Conservation (phyloP, 2,113 vertebrate genomes). For the Oenanthe oenanthe region DNA sequence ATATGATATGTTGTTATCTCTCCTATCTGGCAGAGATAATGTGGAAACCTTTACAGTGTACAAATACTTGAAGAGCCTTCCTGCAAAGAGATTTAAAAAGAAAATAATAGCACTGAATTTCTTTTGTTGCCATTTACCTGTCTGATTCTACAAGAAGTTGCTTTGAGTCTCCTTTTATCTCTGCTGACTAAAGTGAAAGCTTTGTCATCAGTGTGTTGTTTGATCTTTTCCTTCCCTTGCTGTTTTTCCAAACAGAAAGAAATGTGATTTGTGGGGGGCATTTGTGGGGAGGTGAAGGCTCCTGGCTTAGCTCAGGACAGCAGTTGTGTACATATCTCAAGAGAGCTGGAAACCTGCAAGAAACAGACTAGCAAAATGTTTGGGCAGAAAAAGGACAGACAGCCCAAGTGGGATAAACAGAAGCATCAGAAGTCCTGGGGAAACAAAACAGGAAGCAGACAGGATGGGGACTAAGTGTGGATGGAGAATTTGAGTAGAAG, state of each 20-base stretch:
- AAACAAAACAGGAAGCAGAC: neutral
- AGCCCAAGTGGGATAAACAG: neutral
- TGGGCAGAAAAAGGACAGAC: neutral
- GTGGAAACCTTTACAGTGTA: neutral
- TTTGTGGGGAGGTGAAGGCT: neutral
- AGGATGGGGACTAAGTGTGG: neutral
- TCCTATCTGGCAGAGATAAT: neutral
- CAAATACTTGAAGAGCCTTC: neutral
- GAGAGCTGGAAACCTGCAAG: neutral
- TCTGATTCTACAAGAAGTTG: neutral
- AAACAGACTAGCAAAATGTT: neutral
- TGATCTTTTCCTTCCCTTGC: neutral
- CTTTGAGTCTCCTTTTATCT: neutral
- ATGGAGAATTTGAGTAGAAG: neutral
- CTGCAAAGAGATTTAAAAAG: neutral
- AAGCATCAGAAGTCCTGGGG: neutral
- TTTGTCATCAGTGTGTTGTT: neutral
- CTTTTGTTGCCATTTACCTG: neutral
- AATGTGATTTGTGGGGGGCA: neutral
- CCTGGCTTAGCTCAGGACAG: constrained; percentile 1
- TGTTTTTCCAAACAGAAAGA: neutral
- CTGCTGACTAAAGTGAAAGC: neutral
- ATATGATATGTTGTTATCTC: neutral
- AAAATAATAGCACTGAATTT: neutral
- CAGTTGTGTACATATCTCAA: neutral